Conservation (phyloP, 2,113 vertebrate species). For the Tor tambroides region DNA sequence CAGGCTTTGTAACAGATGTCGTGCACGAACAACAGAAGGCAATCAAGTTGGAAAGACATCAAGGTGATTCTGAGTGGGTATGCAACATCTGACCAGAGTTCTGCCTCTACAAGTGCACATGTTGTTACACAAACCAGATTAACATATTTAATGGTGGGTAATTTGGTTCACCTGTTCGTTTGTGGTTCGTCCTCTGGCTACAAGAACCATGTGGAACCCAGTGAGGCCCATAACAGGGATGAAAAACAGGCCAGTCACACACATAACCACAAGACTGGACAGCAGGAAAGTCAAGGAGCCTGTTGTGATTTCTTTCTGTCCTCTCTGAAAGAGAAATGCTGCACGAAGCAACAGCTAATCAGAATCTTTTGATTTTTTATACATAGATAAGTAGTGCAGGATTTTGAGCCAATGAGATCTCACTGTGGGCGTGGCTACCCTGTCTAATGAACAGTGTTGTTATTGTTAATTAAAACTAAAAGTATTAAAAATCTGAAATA, state of each 20-base stretch:
- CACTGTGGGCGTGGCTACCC: not conserved
- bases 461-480: too few species aligned
- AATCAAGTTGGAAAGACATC: slow-evolving; percentile 5
- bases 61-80: slow-evolving; percentile 23
- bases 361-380: not conserved
- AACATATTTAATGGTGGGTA: not conserved
- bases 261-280: slow-evolving; percentile 94
- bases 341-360: not conserved
- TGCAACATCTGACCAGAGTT: not conserved
- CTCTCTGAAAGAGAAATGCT: too few species aligned
- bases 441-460: not conserved
- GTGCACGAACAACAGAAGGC: slow-evolving; percentile 30
- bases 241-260: slow-evolving; percentile 94
- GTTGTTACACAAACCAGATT: not conserved
- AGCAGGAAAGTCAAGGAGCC: slow-evolving; percentile 78
- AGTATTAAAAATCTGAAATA: too few species aligned
- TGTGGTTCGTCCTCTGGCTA: slow-evolving; percentile 93
- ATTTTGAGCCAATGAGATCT: not conserved
- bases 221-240: slow-evolving; percentile 97
- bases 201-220: slow-evolving; percentile 96
- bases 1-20: slow-evolving; percentile 31
- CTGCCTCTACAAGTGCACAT: not conserved
- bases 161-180: slow-evolving; percentile 91
- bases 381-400: not conserved
- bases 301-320: too few species aligned